Evolutionary conservation across 2,888 invertebrate species (phyloP).

Genomic region (Pedicia rivosa): DNA sequence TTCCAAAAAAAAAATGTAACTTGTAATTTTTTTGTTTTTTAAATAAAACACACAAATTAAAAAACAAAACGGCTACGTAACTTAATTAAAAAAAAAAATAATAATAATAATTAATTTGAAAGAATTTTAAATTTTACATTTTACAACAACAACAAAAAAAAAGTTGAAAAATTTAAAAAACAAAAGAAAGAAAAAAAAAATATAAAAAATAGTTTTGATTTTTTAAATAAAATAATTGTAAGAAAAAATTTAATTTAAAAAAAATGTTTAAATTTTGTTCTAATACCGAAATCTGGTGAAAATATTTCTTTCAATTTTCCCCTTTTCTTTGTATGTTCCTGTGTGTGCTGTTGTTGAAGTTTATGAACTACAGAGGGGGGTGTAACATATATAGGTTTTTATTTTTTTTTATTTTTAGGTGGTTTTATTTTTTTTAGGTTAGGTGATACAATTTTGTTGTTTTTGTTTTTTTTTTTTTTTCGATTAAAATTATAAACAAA

Average conservation of each 20-base stretch:
- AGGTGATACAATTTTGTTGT: no score
- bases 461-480: no score
- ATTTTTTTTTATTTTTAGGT: no score
- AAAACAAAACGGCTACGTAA: no score
- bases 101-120: background rate
- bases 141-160: constrained; percentile 2
- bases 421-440: no score
- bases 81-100: background rate
- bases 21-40: background rate
- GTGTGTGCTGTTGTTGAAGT: constrained; percentile 46
- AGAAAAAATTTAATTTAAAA: no score
- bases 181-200: constrained; percentile 4
- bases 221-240: no score
- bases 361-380: constrained; percentile 4
- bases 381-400: no score
- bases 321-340: constrained; percentile 63
- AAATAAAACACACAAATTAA: background rate
- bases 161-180: background rate
- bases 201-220: no score
- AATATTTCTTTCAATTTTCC: constrained; percentile 76
- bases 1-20: background rate
- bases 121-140: background rate
- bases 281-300: constrained; percentile 67
- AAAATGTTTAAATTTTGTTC: no score
- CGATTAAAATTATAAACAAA: no score